Conservation (phyloP, 1,140 invertebrate genomes). For the Pissodes strobi region DNA sequence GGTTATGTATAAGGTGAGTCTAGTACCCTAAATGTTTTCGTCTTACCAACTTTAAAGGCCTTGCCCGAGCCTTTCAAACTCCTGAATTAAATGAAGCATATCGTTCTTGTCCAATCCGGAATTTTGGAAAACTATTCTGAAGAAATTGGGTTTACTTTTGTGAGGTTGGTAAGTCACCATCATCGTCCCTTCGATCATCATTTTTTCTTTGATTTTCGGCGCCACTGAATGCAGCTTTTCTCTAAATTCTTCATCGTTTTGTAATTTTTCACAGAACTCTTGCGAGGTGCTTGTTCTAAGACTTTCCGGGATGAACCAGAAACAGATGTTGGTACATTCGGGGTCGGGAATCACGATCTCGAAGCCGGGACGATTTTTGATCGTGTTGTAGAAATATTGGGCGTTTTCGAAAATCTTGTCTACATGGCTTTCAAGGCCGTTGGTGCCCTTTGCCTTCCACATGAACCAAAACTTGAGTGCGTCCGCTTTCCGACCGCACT, state of each 20-base stretch:
- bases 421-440: slow-evolving; percentile 78
- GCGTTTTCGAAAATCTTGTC: slow-evolving; percentile 78
- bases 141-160: slow-evolving; percentile 83
- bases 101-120: slow-evolving; percentile 78
- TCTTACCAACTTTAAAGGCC: slow-evolving; percentile 67
- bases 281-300: slow-evolving; percentile 82
- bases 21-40: too few species aligned
- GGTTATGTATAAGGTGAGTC: too few species aligned
- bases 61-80: slow-evolving; percentile 80
- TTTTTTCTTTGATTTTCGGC: slow-evolving; percentile 88
- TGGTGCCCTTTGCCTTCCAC: slow-evolving; percentile 94
- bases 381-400: slow-evolving; percentile 69
- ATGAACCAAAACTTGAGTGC: slow-evolving; percentile 97
- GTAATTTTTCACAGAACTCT: slow-evolving; percentile 45
- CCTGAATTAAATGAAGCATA: slow-evolving; percentile 85
- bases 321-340: slow-evolving; percentile 92
- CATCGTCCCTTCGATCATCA: slow-evolving; percentile 93
- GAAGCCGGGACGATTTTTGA: slow-evolving; percentile 73
- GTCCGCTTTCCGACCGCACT: slow-evolving; percentile 91
- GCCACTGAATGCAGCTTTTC: slow-evolving; percentile 80
- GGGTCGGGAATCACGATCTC: slow-evolving; percentile 76
- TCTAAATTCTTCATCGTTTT: slow-evolving; percentile 65
- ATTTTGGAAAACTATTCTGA: slow-evolving; percentile 90
- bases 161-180: slow-evolving; percentile 94
- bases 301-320: slow-evolving; percentile 90